A percentile compares a stretch with the other conserved stretches of the same genome.
Conservation (phyloP, 2,113 vertebrate species). For the Gavialis gangeticus region DNA sequence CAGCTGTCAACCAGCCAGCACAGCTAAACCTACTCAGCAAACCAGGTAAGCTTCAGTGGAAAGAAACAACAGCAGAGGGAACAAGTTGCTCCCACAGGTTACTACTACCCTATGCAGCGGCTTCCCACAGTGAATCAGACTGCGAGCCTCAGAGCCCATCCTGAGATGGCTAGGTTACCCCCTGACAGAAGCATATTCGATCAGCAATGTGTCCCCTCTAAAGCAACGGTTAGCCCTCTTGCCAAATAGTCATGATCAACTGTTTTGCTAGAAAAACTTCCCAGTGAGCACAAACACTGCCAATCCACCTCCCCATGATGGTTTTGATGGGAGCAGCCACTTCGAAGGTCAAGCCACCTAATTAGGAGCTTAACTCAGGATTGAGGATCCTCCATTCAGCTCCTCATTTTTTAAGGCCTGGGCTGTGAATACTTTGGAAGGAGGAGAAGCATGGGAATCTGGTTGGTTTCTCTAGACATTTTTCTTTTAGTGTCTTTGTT, state of each 20-base stretch:
- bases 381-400: rapidly evolving
- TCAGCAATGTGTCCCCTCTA: neutral
- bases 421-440: neutral
- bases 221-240: neutral
- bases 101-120: neutral
- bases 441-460: neutral
- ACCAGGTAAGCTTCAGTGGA: neutral
- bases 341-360: rapidly evolving
- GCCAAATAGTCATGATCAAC: neutral
- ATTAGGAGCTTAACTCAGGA: rapidly evolving
- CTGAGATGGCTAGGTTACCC: neutral
- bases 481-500: slow-evolving; percentile 46
- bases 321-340: rapidly evolving
- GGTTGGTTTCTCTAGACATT: neutral
- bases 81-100: neutral
- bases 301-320: neutral
- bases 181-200: neutral
- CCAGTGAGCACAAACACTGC: neutral
- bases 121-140: neutral
- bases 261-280: neutral
- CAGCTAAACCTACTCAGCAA: rapidly evolving
- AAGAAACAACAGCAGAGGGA: neutral
- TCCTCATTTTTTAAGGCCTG: neutral
- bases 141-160: neutral
- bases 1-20: neutral